These are phyloP conservation scores for Tachysurus fulvidraco DNA, from an alignment of 2,113 vertebrate species.

Conservation along the genomic window DNA sequence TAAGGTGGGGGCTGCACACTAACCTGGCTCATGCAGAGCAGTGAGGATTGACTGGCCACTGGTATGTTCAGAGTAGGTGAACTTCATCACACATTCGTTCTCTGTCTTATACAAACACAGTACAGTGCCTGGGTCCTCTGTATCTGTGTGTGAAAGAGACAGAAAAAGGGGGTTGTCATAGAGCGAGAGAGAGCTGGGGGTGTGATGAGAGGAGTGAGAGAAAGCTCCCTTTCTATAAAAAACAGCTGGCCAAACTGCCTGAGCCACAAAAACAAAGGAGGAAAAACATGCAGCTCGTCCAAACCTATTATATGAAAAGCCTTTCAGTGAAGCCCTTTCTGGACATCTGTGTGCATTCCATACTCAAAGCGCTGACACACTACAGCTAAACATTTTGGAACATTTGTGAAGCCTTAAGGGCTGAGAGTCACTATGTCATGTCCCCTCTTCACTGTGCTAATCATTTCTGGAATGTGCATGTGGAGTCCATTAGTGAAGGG, in stretches of 20 bases:
- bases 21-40: slow-evolving; percentile 89
- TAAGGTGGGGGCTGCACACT: slow-evolving; percentile 26
- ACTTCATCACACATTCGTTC: slow-evolving; percentile 94
- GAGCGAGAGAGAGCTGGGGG: no score
- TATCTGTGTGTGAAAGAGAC: slow-evolving; percentile 74
- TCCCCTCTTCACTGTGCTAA: slow-evolving; percentile 41
- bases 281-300: slow-evolving; percentile 5
- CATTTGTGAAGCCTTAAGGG: slow-evolving; percentile 40
- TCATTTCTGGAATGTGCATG: slow-evolving; percentile 72
- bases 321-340: slow-evolving; percentile 51
- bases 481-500: slow-evolving; percentile 70
- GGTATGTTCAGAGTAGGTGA: slow-evolving; percentile 88
- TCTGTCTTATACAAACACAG: slow-evolving; percentile 90
- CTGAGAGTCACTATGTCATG: slow-evolving; percentile 50
- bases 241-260: slow-evolving; percentile 35
- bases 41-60: slow-evolving; percentile 87
- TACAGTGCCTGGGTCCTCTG: slow-evolving; percentile 76
- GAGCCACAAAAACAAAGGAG: slow-evolving; percentile 17
- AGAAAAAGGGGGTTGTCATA: neutral
- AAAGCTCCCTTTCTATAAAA: slow-evolving; percentile 3
- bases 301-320: slow-evolving; percentile 37
- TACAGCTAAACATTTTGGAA: slow-evolving; percentile 38
- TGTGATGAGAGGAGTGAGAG: neutral
- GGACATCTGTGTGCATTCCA: slow-evolving; percentile 20
- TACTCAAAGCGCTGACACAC: slow-evolving; percentile 20